Percentiles rank a stretch among this genome's conserved stretches.
Conservation (phyloP, 2,113 vertebrate genomes). For the Actenoides hombroni region DNA sequence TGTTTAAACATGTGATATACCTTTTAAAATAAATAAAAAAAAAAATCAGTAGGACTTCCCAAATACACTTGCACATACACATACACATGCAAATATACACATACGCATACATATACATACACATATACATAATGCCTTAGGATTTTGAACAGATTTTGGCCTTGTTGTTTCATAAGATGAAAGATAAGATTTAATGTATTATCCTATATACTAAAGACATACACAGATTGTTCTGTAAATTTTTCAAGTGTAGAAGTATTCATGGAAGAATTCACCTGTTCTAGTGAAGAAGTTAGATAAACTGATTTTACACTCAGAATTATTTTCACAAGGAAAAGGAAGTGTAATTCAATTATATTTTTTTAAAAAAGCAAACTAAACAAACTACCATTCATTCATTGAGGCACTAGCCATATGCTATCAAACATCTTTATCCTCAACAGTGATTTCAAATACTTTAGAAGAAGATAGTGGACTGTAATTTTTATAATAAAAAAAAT, state of each 20-base stretch:
- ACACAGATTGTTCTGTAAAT: background rate
- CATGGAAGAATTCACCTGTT: background rate
- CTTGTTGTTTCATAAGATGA: background rate
- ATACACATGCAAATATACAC: too few relatives aligned
- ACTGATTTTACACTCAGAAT: background rate
- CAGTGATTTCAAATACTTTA: background rate
- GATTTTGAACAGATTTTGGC: background rate
- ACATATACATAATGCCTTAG: rapidly evolving
- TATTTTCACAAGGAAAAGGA: background rate
- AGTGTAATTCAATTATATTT: background rate
- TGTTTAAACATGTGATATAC: background rate
- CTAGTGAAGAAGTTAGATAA: background rate
- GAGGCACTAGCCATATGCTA: background rate
- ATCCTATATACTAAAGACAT: background rate
- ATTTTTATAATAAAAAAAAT: background rate
- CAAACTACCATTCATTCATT: background rate
- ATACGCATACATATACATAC: background rate
- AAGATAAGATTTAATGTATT: background rate
- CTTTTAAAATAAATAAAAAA: background rate
- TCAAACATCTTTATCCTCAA: background rate
- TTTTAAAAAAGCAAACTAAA: background rate
- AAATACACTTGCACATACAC: background rate
- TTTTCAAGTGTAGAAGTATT: background rate
- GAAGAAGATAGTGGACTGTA: background rate
- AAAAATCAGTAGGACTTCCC: background rate